Evolutionary conservation across 2,113 vertebrate species (phyloP).

Genomic region (Mirounga angustirostris): DNA sequence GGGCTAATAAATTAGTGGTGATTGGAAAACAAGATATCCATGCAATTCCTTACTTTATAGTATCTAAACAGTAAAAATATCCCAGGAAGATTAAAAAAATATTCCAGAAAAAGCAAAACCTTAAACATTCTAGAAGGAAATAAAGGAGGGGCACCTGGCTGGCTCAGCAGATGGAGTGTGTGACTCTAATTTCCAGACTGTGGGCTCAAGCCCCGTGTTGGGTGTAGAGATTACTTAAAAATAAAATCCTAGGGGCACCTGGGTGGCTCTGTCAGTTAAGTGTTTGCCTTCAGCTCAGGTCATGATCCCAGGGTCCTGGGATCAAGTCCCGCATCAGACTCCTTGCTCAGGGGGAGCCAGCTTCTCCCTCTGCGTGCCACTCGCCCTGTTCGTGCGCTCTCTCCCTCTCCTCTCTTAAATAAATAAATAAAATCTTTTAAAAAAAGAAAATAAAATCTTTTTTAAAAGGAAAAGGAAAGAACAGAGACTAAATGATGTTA

Average conservation of each 20-base stretch:
- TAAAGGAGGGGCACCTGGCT: neutral
- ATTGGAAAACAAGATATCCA: neutral
- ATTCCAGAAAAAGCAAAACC: neutral
- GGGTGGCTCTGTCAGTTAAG: neutral
- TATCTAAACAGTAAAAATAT: constrained; percentile 12
- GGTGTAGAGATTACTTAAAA: neutral
- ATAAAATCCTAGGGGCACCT: neutral
- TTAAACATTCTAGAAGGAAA: neutral
- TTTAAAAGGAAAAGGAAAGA: neutral
- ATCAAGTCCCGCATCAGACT: no score
- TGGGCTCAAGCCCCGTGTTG: neutral
- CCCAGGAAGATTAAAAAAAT: neutral
- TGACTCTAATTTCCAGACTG: neutral
- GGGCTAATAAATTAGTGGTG: neutral
- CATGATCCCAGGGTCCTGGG: neutral
- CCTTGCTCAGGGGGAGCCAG: no score
- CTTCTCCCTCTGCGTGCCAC: no score
- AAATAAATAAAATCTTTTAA: neutral
- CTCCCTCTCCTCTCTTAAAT: no score
- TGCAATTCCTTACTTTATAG: neutral
- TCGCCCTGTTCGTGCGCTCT: no score
- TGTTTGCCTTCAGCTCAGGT: neutral
- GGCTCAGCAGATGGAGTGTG: neutral
- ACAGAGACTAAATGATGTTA: neutral
- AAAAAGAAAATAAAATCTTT: neutral